These are phyloP conservation scores for Brachycybe producta DNA, from an alignment of 2,888 invertebrate genomes.

Conservation along the genomic window DNA sequence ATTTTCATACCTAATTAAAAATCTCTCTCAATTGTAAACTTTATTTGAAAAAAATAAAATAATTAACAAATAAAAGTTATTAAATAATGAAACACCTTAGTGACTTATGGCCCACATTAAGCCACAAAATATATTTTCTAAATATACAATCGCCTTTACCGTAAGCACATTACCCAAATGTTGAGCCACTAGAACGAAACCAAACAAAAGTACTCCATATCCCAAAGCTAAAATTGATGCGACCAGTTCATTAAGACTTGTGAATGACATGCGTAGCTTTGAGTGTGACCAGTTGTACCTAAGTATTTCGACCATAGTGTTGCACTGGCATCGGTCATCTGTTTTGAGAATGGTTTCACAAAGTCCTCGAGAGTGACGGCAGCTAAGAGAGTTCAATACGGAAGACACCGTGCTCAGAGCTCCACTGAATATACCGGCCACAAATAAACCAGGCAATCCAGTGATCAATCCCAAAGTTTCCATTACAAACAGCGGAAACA, in stretches of 20 bases:
- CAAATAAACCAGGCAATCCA: conserved; percentile 82
- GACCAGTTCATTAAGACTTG: background rate
- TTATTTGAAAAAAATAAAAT: conserved; percentile 17
- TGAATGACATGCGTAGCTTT: too few relatives aligned
- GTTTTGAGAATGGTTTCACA: conserved; percentile 54
- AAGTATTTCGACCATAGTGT: conserved; percentile 59
- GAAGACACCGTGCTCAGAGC: conserved; percentile 91
- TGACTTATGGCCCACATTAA: too few relatives aligned
- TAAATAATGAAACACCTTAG: too few relatives aligned
- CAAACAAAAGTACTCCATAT: conserved; percentile 63
- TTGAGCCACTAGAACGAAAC: conserved; percentile 72
- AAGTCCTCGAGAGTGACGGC: conserved; percentile 84
- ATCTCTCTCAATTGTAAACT: too few relatives aligned
- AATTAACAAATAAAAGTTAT: too few relatives aligned
- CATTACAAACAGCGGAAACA: conserved; percentile 82
- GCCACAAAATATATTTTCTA: too few relatives aligned
- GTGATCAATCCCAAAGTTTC: conserved; percentile 57
- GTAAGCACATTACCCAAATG: conserved; percentile 76
- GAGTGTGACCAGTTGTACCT: too few relatives aligned
- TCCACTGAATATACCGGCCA: conserved; percentile 89
- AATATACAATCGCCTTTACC: conserved; percentile 37
- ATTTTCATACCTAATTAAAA: too few relatives aligned
- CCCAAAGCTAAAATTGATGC: conserved; percentile 39
- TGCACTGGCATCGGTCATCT: conserved; percentile 58
- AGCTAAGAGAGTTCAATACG: conserved; percentile 78